phyloP scores from a whole-genome alignment of 2,888 invertebrate species.

The Lasioglossum marginatum region DNA sequence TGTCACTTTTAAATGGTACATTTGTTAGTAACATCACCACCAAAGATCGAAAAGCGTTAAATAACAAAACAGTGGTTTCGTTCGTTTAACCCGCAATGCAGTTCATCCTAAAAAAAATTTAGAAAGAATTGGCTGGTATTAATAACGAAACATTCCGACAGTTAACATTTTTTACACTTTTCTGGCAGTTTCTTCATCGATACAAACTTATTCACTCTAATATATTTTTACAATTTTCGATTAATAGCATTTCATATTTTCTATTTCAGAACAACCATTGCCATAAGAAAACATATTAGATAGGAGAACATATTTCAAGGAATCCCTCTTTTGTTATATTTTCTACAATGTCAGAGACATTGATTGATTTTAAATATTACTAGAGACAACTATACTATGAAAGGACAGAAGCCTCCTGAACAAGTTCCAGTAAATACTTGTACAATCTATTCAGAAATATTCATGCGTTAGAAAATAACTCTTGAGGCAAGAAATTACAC shows the following conservation, averaged over 20 bases:
- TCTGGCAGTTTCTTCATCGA: neutral
- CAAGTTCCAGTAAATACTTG: neutral
- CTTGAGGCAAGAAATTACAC: neutral
- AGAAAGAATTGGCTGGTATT: neutral
- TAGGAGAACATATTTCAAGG: no score
- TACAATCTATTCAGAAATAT: neutral
- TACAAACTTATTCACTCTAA: neutral
- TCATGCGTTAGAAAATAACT: neutral
- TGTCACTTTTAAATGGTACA: neutral
- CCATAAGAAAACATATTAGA: neutral
- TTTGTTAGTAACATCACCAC: neutral
- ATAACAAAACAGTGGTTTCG: neutral
- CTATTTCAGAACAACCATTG: neutral
- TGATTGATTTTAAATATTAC: neutral
- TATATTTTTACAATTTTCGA: neutral
- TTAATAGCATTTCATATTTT: neutral
- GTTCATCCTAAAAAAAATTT: neutral
- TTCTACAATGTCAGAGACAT: no score
- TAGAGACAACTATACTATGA: neutral
- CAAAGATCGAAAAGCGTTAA: neutral
- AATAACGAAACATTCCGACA: no score
- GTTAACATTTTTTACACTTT: neutral
- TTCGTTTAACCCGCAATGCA: no score
- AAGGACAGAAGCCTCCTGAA: neutral
- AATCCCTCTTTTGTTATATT: neutral